These are phyloP conservation scores for Parazoanthus swiftii DNA, from an alignment of 92 coral and sea anemone genomes.

Conservation along the genomic window DNA sequence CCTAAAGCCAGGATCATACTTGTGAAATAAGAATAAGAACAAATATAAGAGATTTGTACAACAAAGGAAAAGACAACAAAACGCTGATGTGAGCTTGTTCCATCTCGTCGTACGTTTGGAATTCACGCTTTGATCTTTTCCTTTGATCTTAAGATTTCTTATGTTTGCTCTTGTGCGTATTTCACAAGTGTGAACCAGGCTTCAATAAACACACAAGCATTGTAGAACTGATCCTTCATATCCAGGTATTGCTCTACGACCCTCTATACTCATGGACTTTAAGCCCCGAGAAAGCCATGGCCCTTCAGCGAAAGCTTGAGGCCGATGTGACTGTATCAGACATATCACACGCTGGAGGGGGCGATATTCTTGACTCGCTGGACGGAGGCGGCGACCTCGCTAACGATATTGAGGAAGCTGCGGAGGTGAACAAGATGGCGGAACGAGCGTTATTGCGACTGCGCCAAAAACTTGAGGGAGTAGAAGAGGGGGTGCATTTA, in stretches of 20 bases:
- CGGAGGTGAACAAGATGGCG: slow-evolving; percentile 93
- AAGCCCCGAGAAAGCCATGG: slow-evolving; percentile 85
- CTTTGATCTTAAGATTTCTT: too few species aligned
- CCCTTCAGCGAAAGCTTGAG: slow-evolving; percentile 83
- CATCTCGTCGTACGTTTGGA: too few species aligned
- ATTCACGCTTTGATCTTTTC: too few species aligned
- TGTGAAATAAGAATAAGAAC: too few species aligned
- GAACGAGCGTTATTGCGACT: slow-evolving; percentile 82
- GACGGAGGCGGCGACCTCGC: slow-evolving; percentile 49
- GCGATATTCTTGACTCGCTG: slow-evolving; percentile 66
- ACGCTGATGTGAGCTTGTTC: too few species aligned
- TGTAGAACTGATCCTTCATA: not conserved
- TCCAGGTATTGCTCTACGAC: slow-evolving; percentile 87
- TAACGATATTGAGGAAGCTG: slow-evolving; percentile 48
- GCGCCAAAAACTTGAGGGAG: slow-evolving; percentile 91
- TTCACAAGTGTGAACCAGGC: too few species aligned
- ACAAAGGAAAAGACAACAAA: too few species aligned
- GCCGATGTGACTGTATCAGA: slow-evolving; percentile 67
- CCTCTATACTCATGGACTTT: slow-evolving; percentile 96
- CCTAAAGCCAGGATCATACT: too few species aligned
- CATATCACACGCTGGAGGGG: slow-evolving; percentile 53
- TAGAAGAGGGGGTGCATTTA: slow-evolving; percentile 89
- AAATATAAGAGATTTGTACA: too few species aligned
- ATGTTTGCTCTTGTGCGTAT: too few species aligned
- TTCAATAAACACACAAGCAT: not conserved